Evolutionary conservation across 1,140 invertebrate genomes (phyloP), one percentile per base, ranked within the genome.

Genomic region (Cydia amplana): DNA sequence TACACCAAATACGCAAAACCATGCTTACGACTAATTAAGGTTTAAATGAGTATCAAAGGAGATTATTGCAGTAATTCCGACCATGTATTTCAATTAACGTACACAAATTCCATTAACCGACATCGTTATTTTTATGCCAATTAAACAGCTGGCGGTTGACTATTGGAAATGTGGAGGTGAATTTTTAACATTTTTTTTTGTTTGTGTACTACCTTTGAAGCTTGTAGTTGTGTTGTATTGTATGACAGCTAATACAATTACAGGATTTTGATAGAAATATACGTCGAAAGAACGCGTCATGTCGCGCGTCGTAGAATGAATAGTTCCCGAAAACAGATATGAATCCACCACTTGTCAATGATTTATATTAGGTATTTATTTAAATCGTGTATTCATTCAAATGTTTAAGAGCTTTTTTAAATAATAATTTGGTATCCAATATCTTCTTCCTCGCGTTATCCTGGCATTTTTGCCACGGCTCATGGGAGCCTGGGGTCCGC

Each of bases 51-150:
- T 70, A 40, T 70, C 65, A 70, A 70, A 70, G 65, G 65, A 70
- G 65, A 70, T 70, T 70, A 70, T 70, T 70, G 32, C 65, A 70
- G 65, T 70, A 70, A 70, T 70, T 40, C 28, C 32, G 32, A 9
- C 18, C 65, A 70, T 70, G 65, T 70, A 36, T 70, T 40, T 70
- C 28, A 70, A 70, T 70, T 70, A 70, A 70, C 36, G 36, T 36
- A 60, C 63, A 65, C 65, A 76, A 82, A 86, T 83, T 82, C 79
- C 77, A 82, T 83, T 89, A 85, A 88, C 65, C 65, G 32, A 70
- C 87, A 82, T 91, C 88, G 86, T 91, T 91, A 91, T 91, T 91
- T 91, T 90, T 87, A 90, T 85, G 89, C 83, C 87, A 91, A 91
- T 90, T 91, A 89, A 87, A 87, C 84, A 49, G 74, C 72, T 73